Evolutionary conservation across 2,888 invertebrate species (phyloP), one percentile per base, ranked within the genome.

Genomic region (Dioctria linearis): DNA sequence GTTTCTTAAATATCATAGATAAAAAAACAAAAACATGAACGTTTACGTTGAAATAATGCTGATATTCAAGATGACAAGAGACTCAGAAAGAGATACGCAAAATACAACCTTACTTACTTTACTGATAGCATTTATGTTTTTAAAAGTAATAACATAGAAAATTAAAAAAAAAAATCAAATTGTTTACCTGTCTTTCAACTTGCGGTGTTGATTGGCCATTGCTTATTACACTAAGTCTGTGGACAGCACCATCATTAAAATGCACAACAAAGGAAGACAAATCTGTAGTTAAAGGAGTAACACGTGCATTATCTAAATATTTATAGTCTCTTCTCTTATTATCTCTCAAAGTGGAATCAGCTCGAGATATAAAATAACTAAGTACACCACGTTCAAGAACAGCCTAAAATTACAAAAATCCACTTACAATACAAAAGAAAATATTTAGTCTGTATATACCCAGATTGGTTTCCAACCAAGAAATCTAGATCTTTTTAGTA

Each of bases 341-440:
- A 3, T 91, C 90, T 0, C 90, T 90, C 2, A 90, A 89, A 2
- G 91, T 91, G 3, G 93, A 93, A 85, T 93, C 93, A 0, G 92
- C 93, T 37, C 93, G 90, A 0, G 89, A 90, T 54, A 89, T 89
- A 88, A 91, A 92, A 88, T 92, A 92, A 0, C 92, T 90, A 0
- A 93, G 86, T 3, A 93, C 93, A 3, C 94, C 93, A 82, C 93
- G 90, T 84, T 93, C 93, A 0, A 93, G 86, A 0, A 93, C 92
- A 49, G 91, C 92, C 92, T 92, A 84, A 39, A 11, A 42, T 37
- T 40, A 42, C 11, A 46, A 8, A 25, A 46, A 2, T n/a, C 37
- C 49, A 39, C 25, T 9, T 40, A 9, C n/a, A 59, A 80, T 25
- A 82, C 49, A 51, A 78, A 80, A 71, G 67, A 63, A 67, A 81